Base-by-base conservation (phyloP, 2,113 vertebrate species). In the Mastomys natalensis region DNA sequence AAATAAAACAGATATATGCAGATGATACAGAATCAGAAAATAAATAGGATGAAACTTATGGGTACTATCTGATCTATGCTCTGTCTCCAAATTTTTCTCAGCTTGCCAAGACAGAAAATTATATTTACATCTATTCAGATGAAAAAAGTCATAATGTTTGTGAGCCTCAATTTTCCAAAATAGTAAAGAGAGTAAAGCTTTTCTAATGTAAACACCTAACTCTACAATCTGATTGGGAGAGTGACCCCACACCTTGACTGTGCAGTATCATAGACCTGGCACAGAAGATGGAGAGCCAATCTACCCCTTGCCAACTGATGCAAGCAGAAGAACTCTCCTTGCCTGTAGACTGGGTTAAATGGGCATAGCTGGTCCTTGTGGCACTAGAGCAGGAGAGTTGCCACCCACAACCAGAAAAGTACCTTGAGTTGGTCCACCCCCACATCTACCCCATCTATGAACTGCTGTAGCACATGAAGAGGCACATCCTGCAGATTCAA, bases 141-240 rank as follows among this genome's bases (percentile, higher is more conserved):
- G 34, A 8, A 81, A 26, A 26, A 87, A 48, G 7, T 70, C 48
- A 34, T 9, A 0, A 73, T 24, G 26, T n/a, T n/a, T 80, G 76
- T 85, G 40, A 4, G 51, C 0, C 12, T 34, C 29, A 2, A 0
- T 4, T 1, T 45, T 1, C 3, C 13, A 5, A 22, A 68, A 82
- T 45, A 64, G 37, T 77, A 86, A 92, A 7, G 31, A 74, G 7
- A 74, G 29, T 29, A 70, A 73, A 93, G 15, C 4, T 72, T 70
- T 84, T 84, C 31, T 70, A 82, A 86, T 40, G 3, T 26, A 53
- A 78, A 16, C 7, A 45, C 2, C 29, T 55, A 58, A 82, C 26
- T 66, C 4, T 80, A 43, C 21, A 3, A 34, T 81, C 70, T 89
- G 34, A 60, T 37, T 70, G 2, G 15, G 13, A 70, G 68, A 37